Base-by-base conservation (phyloP, 1,140 invertebrate genomes). In the Heliconius congener region DNA sequence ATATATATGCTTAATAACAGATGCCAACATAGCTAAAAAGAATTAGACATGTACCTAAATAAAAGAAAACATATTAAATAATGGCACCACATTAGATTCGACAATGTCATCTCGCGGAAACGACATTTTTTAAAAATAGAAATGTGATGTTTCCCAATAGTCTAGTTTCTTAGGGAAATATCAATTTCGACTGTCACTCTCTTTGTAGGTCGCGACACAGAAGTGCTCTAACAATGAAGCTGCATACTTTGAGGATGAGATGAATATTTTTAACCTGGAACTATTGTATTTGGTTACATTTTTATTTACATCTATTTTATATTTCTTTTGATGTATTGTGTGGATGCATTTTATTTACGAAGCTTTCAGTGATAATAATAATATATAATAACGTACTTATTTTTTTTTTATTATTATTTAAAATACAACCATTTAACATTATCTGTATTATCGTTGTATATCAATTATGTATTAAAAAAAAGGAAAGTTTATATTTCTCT, bases 141-240 rank as follows among this genome's bases (percentile, higher is more conserved):
- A 80, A 66, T 66, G 27, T 57, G 71, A 72, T 50, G 50, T 73
- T 76, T 80, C 71, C 34, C 50, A 80, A 76, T 76, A 76, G 34
- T 73, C 73, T 71, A 72, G 79, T 76, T 76, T 80, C 74, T 76
- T 71, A 71, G 73, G 79, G 74, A 80, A 80, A 73, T 80, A 80
- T 80, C 79, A 80, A 76, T 80, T 80, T 13, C 76, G 42, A 57
- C 71, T 78, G 76, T 78, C 76, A 57, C 73, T 78, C 71, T 37
- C 23, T 78, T 78, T 78, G 70, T 78, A 78, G 76, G 76, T 78
- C 76, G 76, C 76, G 76, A 73, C 76, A 73, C 76, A 70, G 74
- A 76, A 60, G 74, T 76, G 74, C 66, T 76, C n/a, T 42, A 30
- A 76, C 74, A 76, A 76, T 76, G 60, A 76, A 46, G 60, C 60